Conservation (phyloP, 2,113 vertebrate genomes). For the Ictalurus furcatus region DNA sequence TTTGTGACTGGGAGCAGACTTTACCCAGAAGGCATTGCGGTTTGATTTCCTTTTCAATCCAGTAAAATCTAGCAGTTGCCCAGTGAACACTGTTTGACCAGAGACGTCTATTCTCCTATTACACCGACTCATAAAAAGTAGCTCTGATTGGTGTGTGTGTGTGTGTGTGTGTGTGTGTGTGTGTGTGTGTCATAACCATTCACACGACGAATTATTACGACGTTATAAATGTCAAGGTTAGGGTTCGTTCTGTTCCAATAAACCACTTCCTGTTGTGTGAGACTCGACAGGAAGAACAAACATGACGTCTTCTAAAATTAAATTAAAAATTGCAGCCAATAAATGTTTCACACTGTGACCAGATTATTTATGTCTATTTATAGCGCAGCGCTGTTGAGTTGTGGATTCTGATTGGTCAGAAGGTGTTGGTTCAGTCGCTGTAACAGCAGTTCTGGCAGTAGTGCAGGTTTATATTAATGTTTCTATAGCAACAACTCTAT, state of each 20-base stretch:
- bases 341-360: not conserved
- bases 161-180: not conserved
- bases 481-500: not conserved
- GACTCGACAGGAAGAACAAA: not conserved
- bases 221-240: not conserved
- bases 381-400: not conserved
- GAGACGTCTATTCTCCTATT: not conserved
- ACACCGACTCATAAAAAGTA: not conserved
- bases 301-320: not conserved
- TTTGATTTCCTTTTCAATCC: not conserved
- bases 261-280: not conserved
- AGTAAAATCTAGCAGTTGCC: not conserved
- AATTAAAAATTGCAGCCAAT: not conserved
- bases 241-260: not conserved
- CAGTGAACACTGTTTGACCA: not conserved
- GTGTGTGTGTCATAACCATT: not conserved
- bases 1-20: not conserved
- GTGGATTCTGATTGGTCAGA: not conserved
- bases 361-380: not conserved
- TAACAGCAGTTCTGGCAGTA: not conserved
- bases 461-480: not conserved
- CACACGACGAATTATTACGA: not conserved
- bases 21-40: conserved; percentile 14
- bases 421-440: not conserved
- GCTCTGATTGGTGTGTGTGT: not conserved